A percentile compares a stretch with the other conserved stretches of the same genome.
Conservation (phyloP, 2,797 vertebrate genomes). For the Sciurus carolinensis region DNA sequence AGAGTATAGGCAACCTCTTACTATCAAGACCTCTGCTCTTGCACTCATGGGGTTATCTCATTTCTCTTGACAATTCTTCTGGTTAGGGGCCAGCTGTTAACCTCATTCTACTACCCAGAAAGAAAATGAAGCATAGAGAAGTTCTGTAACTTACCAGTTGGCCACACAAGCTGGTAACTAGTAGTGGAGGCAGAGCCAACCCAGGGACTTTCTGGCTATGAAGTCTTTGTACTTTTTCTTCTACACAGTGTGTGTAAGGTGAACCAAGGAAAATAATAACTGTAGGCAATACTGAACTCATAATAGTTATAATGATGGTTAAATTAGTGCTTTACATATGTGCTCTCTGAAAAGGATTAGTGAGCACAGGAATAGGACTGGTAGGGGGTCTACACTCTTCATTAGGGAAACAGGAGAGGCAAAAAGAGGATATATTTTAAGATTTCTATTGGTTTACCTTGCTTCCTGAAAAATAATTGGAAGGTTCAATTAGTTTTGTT, state of each 20-base stretch:
- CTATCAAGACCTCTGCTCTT: not conserved
- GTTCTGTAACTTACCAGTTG: not conserved
- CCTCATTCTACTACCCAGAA: not conserved
- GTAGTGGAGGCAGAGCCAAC: not conserved
- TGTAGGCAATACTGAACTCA: not conserved
- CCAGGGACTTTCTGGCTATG: not conserved
- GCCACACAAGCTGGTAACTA: not conserved
- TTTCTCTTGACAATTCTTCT: slow-evolving; percentile 10
- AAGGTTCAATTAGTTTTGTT: slow-evolving; percentile 61
- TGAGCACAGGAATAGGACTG: not conserved
- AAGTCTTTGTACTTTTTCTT: not conserved
- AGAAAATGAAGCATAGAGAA: not conserved
- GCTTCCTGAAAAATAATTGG: slow-evolving; percentile 56
- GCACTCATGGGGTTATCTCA: not conserved
- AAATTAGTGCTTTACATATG: not conserved
- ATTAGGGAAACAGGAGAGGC: not conserved
- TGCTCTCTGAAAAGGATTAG: not conserved
- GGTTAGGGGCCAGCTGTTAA: not conserved
- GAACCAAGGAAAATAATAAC: not conserved
- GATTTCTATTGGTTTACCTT: slow-evolving; percentile 36
- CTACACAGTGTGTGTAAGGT: not conserved
- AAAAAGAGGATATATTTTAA: not conserved
- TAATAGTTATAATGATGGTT: not conserved
- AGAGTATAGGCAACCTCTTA: no score
- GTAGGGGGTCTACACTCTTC: not conserved